A percentile compares a stretch with the other conserved stretches of the same genome.
Evolutionary conservation across 1,140 invertebrate species (phyloP).

Genomic region (Gryllus bimaculatus): DNA sequence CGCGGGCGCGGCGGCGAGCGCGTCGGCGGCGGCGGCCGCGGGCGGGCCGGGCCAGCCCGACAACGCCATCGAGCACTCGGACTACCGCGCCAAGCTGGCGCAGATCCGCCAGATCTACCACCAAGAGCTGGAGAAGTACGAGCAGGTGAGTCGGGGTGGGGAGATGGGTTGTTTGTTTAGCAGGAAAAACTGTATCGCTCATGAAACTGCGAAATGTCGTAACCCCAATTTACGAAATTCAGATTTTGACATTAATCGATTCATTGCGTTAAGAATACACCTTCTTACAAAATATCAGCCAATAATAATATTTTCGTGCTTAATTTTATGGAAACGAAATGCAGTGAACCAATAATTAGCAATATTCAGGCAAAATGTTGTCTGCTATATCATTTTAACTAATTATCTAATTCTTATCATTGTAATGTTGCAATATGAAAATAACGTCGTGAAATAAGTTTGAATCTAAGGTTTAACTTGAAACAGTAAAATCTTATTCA

Average conservation of each 20-base stretch:
- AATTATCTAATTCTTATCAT: too few relatives aligned
- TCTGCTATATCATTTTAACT: too few relatives aligned
- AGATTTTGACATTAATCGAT: too few relatives aligned
- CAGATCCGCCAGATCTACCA: slow-evolving; percentile 99
- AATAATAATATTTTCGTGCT: neutral
- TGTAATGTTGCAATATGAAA: too few relatives aligned
- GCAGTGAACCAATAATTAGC: neutral
- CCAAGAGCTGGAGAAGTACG: slow-evolving; percentile 98
- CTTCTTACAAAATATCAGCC: too few relatives aligned
- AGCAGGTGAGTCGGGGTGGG: slow-evolving; percentile 55
- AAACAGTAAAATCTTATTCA: too few relatives aligned
- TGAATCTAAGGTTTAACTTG: too few relatives aligned
- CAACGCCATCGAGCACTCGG: slow-evolving; percentile 97
- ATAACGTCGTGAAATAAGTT: too few relatives aligned
- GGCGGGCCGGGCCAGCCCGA: slow-evolving; percentile 66
- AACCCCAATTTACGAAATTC: too few relatives aligned
- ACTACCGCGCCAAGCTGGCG: slow-evolving; percentile 97
- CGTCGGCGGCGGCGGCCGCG: slow-evolving; percentile 74
- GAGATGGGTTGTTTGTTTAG: neutral
- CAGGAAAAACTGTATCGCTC: neutral
- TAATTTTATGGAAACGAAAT: neutral
- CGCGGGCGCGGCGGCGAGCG: slow-evolving; percentile 80
- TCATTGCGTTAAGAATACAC: too few relatives aligned
- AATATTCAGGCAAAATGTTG: too few relatives aligned
- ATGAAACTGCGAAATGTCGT: too few relatives aligned